phyloP scores from a whole-genome alignment of 1,140 invertebrate species.

The Cotesia vestalis region DNA sequence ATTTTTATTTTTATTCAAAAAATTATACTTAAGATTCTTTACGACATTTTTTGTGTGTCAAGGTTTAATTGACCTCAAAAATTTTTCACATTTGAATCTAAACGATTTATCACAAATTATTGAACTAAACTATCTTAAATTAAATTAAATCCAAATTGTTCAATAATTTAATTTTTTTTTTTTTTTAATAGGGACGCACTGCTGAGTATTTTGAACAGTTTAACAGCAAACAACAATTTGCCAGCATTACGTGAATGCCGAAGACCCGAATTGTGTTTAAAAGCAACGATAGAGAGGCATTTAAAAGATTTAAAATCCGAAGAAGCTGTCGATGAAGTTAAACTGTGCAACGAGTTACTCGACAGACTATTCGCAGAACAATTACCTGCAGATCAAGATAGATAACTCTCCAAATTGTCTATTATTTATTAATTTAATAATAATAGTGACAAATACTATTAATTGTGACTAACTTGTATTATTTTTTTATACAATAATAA shows the following conservation, averaged over 20 bases:
- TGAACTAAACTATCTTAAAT: too few relatives aligned
- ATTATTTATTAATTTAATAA: too few relatives aligned
- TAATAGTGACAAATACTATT: background rate
- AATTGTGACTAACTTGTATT: background rate
- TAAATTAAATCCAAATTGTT: constrained; percentile 5
- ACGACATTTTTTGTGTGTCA: too few relatives aligned
- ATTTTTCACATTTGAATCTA: too few relatives aligned
- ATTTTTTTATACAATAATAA: background rate
- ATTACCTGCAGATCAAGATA: constrained; percentile 49
- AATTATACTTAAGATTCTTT: too few relatives aligned
- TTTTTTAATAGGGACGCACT: constrained; percentile 67
- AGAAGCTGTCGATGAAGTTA: constrained; percentile 53
- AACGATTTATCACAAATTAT: too few relatives aligned
- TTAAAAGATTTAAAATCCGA: constrained; percentile 54
- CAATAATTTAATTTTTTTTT: background rate
- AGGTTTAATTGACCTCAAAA: too few relatives aligned
- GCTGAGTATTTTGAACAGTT: constrained; percentile 63
- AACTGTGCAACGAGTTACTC: constrained; percentile 53
- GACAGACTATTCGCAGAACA: constrained; percentile 55
- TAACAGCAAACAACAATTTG: constrained; percentile 63
- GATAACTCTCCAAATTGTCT: constrained; percentile 42
- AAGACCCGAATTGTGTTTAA: constrained; percentile 64
- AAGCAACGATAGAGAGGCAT: constrained; percentile 58
- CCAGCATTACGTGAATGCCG: constrained; percentile 65
- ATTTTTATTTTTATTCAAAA: too few relatives aligned